Conservation (phyloP, 2,888 invertebrate genomes). For the Alsophila aescularia region DNA sequence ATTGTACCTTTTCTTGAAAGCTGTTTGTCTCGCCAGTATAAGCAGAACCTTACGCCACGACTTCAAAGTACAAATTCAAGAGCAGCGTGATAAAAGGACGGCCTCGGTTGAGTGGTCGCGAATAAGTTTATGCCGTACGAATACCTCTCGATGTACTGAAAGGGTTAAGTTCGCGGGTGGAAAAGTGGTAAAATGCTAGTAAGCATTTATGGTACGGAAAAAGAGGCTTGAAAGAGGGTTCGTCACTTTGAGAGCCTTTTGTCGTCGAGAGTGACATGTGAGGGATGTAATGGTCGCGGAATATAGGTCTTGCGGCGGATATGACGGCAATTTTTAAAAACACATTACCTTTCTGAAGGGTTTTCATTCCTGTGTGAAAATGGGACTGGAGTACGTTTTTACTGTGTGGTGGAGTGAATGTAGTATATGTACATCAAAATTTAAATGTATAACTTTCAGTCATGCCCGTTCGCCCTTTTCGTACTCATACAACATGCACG, state of each 20-base stretch:
- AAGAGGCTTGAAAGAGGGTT: conserved; percentile 55
- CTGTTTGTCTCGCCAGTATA: conserved; percentile 46
- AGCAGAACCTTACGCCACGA: conserved; percentile 35
- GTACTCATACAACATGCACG: too few species aligned
- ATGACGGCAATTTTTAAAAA: conserved; percentile 37
- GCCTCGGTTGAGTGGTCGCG: conserved; percentile 47
- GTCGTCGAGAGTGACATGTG: conserved; percentile 55
- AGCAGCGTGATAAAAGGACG: conserved; percentile 36
- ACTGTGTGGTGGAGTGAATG: not conserved
- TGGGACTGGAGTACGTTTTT: not conserved
- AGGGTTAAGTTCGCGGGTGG: conserved; percentile 60
- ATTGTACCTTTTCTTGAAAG: conserved; percentile 63
- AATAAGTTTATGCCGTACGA: conserved; percentile 67
- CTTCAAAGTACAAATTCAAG: conserved; percentile 22
- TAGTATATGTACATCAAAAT: too few species aligned
- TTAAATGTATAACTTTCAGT: too few species aligned
- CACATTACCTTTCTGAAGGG: conserved; percentile 24
- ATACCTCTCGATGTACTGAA: conserved; percentile 66
- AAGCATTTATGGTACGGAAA: conserved; percentile 68
- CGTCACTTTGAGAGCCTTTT: conserved; percentile 56
- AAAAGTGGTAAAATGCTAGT: conserved; percentile 70
- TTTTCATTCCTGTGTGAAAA: conserved; percentile 14
- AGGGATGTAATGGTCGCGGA: conserved; percentile 38
- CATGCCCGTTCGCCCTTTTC: too few species aligned
- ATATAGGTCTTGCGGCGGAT: conserved; percentile 34